Evolutionary conservation across 1,140 invertebrate genomes (phyloP), one percentile per base, ranked within the genome.

Genomic region (Drosophila ogumai): DNA sequence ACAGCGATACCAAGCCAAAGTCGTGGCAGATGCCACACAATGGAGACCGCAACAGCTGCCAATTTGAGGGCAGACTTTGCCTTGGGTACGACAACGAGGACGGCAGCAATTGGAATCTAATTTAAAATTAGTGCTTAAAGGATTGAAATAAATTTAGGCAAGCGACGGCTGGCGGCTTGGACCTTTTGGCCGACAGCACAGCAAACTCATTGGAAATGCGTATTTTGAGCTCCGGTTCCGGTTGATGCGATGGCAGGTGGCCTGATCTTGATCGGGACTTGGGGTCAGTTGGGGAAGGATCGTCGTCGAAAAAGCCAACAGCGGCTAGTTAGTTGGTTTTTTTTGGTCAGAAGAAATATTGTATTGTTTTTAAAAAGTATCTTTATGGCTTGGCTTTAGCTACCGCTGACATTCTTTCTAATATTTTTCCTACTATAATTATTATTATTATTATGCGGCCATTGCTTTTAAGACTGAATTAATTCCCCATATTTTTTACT

Each of bases 81-180:
- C 10, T 40, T 47, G 25, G 46, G 31, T 22, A 59, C 22, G 32
- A 12, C 55, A 44, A 61, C 44, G 32, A 10, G 43, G 55, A 59
- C 56, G 52, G 22, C 50, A 61, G 65, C 77, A 88, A 88, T 88
- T 88, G 81, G 85, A 88, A 88, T 88, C 86, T 88, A 88, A 88
- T 88, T 88, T 88, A 88, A 88, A 88, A 90, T 88, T 90, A 90
- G 85, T 90, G 85, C 74, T 90, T 79, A 90, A 90, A 81, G 85
- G 85, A 85, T 90, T 88, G 85, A 85, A 88, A 88, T 90, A 88
- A 88, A 90, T 85, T 90, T 90, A 72, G 77, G 68, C 85, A 78
- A 84, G 75, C 66, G 75, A 77, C 66, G 76, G 75, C 76, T 78
- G 75, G 59, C 58, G 76, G 43, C 64, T 34, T 57, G 44, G 50